These are phyloP conservation scores for Tangara arthus DNA, from an alignment of 2,797 vertebrate genomes.

Conservation along the genomic window DNA sequence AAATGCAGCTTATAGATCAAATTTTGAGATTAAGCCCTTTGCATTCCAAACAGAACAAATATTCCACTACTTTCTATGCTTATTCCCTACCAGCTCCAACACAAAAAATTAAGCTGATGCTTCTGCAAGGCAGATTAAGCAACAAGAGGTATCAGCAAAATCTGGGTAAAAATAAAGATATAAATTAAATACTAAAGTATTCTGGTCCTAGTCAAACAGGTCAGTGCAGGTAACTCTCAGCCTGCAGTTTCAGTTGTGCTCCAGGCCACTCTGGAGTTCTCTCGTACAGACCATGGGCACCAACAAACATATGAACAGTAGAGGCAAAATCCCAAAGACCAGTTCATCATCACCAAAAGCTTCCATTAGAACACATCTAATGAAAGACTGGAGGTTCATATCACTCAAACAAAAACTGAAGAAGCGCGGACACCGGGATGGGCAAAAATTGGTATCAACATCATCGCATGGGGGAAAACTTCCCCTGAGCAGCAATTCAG, in stretches of 20 bases:
- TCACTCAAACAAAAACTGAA: not conserved
- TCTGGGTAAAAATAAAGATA: not conserved
- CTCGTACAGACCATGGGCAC: not conserved
- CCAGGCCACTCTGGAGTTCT: not conserved
- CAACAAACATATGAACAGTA: not conserved
- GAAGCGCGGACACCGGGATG: rapidly evolving
- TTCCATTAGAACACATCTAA: not conserved
- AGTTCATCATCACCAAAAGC: not conserved
- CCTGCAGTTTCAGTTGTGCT: not conserved
- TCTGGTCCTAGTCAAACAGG: not conserved
- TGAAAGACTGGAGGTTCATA: not conserved
- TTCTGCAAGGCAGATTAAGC: not conserved
- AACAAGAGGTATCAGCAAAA: not conserved
- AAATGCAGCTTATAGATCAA: not conserved
- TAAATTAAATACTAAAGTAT: not conserved
- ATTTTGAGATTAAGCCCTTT: not conserved
- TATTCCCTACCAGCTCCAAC: not conserved
- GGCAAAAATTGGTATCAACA: not conserved
- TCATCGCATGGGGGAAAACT: rapidly evolving
- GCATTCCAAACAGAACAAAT: not conserved
- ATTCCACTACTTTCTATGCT: not conserved
- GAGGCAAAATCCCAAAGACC: not conserved
- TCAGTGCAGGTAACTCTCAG: not conserved
- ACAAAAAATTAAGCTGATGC: not conserved
- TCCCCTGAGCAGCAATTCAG: not conserved